Conservation (phyloP, 2,113 vertebrate genomes). For the Pongo pygmaeus region DNA sequence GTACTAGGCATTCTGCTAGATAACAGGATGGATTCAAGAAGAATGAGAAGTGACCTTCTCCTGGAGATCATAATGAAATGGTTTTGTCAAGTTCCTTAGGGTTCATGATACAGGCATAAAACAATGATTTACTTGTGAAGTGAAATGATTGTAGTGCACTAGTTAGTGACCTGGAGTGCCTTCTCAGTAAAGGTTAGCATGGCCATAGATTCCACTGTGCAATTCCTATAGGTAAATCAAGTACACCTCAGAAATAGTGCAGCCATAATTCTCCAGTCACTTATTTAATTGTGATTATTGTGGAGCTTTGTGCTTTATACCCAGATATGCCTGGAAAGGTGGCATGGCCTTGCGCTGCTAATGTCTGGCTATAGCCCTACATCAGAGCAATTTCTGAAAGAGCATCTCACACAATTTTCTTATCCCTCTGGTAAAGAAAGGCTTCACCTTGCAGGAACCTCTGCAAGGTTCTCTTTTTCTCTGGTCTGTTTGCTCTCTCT, state of each 20-base stretch:
- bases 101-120: background rate
- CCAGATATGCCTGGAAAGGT: background rate
- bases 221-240: background rate
- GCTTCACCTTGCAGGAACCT: background rate
- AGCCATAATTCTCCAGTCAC: accelerated
- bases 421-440: background rate
- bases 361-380: background rate
- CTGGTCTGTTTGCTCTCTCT: background rate
- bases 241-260: background rate
- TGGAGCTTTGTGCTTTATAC: background rate
- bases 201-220: background rate
- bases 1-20: background rate
- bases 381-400: background rate
- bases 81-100: background rate
- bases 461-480: background rate
- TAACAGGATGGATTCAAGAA: background rate
- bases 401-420: background rate
- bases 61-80: background rate
- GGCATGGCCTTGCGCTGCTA: accelerated
- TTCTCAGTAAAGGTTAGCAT: background rate
- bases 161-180: background rate
- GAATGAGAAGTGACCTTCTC: background rate
- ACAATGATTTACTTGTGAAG: background rate
- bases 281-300: background rate
- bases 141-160: background rate